Evolutionary conservation across 2,113 vertebrate genomes (phyloP).

Genomic region (Apteryx mantelli): DNA sequence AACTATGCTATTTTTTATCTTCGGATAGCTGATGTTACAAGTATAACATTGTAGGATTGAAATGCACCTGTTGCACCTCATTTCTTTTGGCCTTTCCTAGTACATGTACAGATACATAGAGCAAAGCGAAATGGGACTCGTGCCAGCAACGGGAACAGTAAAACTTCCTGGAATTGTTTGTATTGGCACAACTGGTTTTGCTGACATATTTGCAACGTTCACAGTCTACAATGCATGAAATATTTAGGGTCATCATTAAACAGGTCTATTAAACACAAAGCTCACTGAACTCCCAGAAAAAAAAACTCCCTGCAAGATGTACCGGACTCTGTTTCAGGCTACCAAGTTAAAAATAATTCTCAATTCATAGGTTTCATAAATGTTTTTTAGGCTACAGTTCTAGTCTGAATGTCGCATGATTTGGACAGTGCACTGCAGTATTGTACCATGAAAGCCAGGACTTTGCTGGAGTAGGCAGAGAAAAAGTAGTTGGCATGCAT

Average conservation of each 20-base stretch:
- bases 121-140: background rate
- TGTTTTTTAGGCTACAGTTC: background rate
- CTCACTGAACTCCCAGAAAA: slow-evolving; percentile 34
- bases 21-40: background rate
- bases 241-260: slow-evolving; percentile 37
- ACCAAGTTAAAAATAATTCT: background rate
- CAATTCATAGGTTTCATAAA: background rate
- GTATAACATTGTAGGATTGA: background rate
- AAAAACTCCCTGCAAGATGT: background rate
- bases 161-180: background rate
- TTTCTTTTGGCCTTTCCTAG: background rate
- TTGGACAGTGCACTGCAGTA: rapidly evolving
- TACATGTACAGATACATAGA: background rate
- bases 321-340: background rate
- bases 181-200: background rate
- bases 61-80: background rate
- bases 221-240: background rate
- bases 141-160: background rate
- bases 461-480: background rate
- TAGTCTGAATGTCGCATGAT: background rate
- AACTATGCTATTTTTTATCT: background rate
- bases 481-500: background rate
- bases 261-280: background rate
- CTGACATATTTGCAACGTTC: slow-evolving; percentile 7
- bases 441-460: background rate